These are phyloP conservation scores for Spheniscus humboldti DNA, from an alignment of 2,797 vertebrate species.

Conservation along the genomic window DNA sequence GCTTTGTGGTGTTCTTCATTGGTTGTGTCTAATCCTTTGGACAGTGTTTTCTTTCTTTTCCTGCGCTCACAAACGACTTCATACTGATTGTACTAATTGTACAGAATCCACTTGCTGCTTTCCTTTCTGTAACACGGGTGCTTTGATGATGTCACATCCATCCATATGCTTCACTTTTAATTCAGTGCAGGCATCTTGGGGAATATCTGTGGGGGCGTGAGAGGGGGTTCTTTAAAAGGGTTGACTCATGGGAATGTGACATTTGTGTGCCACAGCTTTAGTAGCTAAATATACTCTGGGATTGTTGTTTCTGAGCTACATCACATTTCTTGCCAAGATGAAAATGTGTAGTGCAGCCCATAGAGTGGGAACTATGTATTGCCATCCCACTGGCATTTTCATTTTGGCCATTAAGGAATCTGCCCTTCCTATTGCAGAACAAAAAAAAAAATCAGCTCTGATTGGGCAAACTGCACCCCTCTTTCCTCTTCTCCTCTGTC, in stretches of 20 bases:
- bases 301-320: slow-evolving; percentile 69
- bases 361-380: slow-evolving; percentile 22
- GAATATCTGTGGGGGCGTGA: slow-evolving; percentile 74
- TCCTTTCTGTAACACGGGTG: slow-evolving; percentile 75
- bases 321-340: slow-evolving; percentile 57
- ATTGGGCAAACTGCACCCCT: neutral
- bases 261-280: slow-evolving; percentile 79
- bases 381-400: slow-evolving; percentile 6
- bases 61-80: slow-evolving; percentile 56
- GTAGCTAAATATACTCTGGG: slow-evolving; percentile 91
- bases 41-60: slow-evolving; percentile 67
- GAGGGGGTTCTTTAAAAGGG: slow-evolving; percentile 64
- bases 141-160: slow-evolving; percentile 81
- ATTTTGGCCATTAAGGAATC: slow-evolving; percentile 12
- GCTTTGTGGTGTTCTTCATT: slow-evolving; percentile 77
- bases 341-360: slow-evolving; percentile 50
- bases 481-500: neutral
- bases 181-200: slow-evolving; percentile 52
- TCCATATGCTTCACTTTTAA: slow-evolving; percentile 71
- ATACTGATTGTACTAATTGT: slow-evolving; percentile 75
- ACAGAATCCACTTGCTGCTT: slow-evolving; percentile 75
- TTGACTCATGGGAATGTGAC: slow-evolving; percentile 78
- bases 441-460: neutral
- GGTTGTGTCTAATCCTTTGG: slow-evolving; percentile 55
- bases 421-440: neutral